phyloP scores from a whole-genome alignment of 2,113 vertebrate genomes.

The Crotalus horridus region DNA sequence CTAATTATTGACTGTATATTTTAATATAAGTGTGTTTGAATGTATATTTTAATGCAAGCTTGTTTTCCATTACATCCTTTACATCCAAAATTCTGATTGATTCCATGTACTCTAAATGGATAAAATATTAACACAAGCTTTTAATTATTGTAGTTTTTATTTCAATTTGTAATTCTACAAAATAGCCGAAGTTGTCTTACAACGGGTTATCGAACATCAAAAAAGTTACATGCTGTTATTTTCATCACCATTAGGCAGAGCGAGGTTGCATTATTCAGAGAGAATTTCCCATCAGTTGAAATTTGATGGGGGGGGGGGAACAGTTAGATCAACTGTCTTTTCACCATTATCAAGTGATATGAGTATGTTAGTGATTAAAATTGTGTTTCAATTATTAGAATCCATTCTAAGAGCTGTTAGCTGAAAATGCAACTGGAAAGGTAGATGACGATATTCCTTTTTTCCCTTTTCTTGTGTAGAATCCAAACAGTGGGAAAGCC shows the following conservation, averaged over 20 bases:
- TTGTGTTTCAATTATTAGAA: not conserved
- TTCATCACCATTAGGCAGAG: not conserved
- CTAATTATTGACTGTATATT: not conserved
- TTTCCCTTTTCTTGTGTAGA: constrained; percentile 68
- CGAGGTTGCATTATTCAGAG: not conserved
- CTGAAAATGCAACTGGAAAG: not conserved
- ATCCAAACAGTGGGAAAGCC: constrained; percentile 85
- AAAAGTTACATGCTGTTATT: not conserved
- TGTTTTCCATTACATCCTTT: not conserved
- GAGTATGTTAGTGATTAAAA: not conserved
- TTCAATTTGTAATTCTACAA: not conserved
- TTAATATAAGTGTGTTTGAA: not conserved
- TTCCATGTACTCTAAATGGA: not conserved
- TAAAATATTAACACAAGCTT: not conserved
- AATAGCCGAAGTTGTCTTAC: not conserved
- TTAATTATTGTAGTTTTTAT: not conserved
- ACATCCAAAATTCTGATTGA: not conserved
- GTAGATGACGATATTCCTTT: not conserved
- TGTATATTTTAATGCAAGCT: not conserved
- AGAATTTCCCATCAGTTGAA: not conserved
- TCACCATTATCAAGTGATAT: not conserved
- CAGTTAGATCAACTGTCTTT: not conserved
- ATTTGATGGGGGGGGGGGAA: not conserved
- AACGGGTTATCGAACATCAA: not conserved
- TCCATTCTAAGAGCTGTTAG: rapidly evolving